phyloP scores from a whole-genome alignment of 2,797 vertebrate species.

The Cynopterus sphinx region DNA sequence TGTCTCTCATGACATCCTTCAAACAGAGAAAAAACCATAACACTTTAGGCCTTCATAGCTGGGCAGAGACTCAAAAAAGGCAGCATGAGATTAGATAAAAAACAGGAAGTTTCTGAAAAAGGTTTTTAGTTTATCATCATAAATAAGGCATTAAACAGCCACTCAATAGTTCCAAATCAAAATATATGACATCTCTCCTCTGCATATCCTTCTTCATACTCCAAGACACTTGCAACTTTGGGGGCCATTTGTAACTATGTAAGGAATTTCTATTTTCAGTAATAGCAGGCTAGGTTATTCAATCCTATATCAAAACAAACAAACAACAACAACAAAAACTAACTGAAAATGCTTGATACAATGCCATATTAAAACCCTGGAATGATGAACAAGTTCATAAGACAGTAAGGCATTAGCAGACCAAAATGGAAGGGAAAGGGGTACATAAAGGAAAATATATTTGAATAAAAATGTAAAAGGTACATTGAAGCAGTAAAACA shows the following conservation, averaged over 20 bases:
- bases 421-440: background rate
- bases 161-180: background rate
- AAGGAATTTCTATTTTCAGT: slow-evolving; percentile 8
- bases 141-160: background rate
- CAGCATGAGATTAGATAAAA: background rate
- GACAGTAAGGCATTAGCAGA: background rate
- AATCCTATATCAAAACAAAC: background rate
- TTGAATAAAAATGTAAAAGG: background rate
- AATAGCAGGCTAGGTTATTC: background rate
- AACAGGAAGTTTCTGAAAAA: background rate
- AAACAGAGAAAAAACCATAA: slow-evolving; percentile 22
- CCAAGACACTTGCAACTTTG: background rate
- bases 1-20: background rate
- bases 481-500: slow-evolving; percentile 7
- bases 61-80: background rate
- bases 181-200: background rate
- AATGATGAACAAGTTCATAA: background rate
- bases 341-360: slow-evolving; percentile 12
- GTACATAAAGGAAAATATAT: background rate
- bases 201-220: background rate
- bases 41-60: background rate
- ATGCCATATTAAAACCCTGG: background rate
- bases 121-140: background rate
- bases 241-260: background rate
- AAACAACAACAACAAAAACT: background rate